Percentiles rank a stretch among this genome's conserved stretches.
Conservation (phyloP, 2,888 invertebrate genomes). For the Biston betularia region DNA sequence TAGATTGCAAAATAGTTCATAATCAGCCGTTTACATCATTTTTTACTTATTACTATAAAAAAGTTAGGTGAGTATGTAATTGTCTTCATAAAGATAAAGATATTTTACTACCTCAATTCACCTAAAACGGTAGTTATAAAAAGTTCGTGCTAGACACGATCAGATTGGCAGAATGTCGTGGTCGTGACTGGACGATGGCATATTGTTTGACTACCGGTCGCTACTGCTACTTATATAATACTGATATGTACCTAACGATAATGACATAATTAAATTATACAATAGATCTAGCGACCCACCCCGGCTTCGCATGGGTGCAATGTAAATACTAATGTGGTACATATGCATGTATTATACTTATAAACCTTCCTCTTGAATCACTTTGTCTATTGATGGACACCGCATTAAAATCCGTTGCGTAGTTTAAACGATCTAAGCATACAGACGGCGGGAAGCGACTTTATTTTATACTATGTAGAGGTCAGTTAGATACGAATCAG, state of each 20-base stretch:
- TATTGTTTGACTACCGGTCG: slow-evolving; percentile 42
- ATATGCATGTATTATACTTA: no score
- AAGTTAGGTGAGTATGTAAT: background rate
- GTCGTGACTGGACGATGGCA: slow-evolving; percentile 44
- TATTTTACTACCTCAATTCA: slow-evolving; percentile 33
- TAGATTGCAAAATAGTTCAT: background rate
- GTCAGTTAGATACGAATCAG: slow-evolving; percentile 5
- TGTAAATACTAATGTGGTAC: no score
- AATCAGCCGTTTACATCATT: background rate
- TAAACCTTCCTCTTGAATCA: no score
- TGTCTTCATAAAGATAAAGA: background rate
- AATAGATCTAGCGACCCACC: no score
- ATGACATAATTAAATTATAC: slow-evolving; percentile 29
- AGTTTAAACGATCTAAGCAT: no score
- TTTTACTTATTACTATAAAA: background rate
- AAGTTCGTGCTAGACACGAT: slow-evolving; percentile 48
- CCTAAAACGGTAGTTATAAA: slow-evolving; percentile 45
- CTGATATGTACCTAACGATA: slow-evolving; percentile 13
- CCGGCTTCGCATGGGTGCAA: no score
- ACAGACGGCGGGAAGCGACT: no score
- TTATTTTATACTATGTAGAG: no score
- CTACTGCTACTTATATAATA: slow-evolving; percentile 29
- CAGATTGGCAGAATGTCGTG: slow-evolving; percentile 45
- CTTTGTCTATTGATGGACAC: no score
- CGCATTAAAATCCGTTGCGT: no score